Evolutionary conservation across 1,140 invertebrate genomes (phyloP), one percentile per base, ranked within the genome.

Genomic region (Conus betulinus): DNA sequence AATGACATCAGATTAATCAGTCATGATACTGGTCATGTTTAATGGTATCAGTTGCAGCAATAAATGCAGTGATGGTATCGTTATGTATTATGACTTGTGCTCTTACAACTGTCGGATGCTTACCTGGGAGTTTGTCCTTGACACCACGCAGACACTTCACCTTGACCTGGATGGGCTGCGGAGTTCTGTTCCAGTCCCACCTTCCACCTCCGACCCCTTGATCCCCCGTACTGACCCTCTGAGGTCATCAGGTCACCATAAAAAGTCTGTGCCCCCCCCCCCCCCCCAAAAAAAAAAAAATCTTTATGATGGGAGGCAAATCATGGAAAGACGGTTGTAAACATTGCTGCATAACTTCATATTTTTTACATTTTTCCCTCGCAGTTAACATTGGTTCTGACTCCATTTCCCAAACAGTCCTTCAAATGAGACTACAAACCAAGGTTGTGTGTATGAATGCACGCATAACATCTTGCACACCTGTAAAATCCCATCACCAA

Each of bases 41-140:
- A n/a, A n/a, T n/a, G n/a, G n/a, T n/a, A n/a, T n/a, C n/a, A n/a
- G n/a, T n/a, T n/a, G n/a, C n/a, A n/a, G n/a, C n/a, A n/a, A n/a
- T n/a, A n/a, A n/a, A n/a, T n/a, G n/a, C n/a, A n/a, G n/a, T n/a
- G n/a, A n/a, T n/a, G n/a, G n/a, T n/a, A n/a, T n/a, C n/a, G n/a
- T n/a, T n/a, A n/a, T n/a, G n/a, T n/a, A n/a, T n/a, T n/a, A 39
- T 60, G 57, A 11, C 8, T 60, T 60, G 57, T 60, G 57, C 15
- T 8, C 15, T 8, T 60, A 15, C 15, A 4, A 11, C 8, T 60
- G 57, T 60, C 8, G 8, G n/a, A 60, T 15, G 57, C 8, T 60
- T 89, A 95, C 94, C 92, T 88, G 94, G 94, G n/a, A 94, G 85
- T 91, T 95, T 95, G 89, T 95, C 93, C 84, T 94, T 93, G 13